Evolutionary conservation across 2,888 invertebrate genomes (phyloP), one percentile per base, ranked within the genome.

Genomic region (Latheticus oryzae): DNA sequence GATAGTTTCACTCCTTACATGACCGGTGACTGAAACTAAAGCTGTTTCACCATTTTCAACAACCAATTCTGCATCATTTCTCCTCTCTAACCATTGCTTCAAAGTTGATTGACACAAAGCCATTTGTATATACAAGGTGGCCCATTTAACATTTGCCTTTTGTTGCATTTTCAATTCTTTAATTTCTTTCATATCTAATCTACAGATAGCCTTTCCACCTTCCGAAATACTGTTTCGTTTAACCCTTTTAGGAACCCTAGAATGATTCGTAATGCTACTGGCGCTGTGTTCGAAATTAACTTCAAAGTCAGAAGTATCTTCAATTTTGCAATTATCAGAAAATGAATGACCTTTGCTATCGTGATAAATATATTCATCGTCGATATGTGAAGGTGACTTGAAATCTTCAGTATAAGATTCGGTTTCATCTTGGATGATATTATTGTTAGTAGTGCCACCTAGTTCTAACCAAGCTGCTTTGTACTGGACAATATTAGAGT

Each of bases 381-480:
- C 61, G 5, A 59, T 52, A 19, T 47, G 57, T 2, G 51, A 9
- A 8, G 21, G 16, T 2, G 35, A 24, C 2, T 33, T 4, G 3
- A 23, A 11, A 1, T 24, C 26, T 8, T 42, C 40, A 7, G 42
- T 50, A 9, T 42, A 32, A 3, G 51, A 50, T 11, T 63, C 60
- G n/a, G 58, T 52, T 16, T 62, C 48, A n/a, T 61, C 58, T 5
- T 13, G 12, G 7, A 54, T 17, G 1, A 78, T 80, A 69, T 79
- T 80, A 47, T 79, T 79, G 12, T 48, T 58, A 1, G 78, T 67
- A 9, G 74, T 80, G 0, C 80, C 80, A 60, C 83, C 82, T 60
- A 85, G 80, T 76, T 92, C 92, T 17, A 92, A 77, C 93, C 93
- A 93, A 0, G 92, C 91, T 0, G 88, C 88, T 79, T 92, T 91